Conservation (phyloP, 2,113 vertebrate species). For the Ammodytes marinus region DNA sequence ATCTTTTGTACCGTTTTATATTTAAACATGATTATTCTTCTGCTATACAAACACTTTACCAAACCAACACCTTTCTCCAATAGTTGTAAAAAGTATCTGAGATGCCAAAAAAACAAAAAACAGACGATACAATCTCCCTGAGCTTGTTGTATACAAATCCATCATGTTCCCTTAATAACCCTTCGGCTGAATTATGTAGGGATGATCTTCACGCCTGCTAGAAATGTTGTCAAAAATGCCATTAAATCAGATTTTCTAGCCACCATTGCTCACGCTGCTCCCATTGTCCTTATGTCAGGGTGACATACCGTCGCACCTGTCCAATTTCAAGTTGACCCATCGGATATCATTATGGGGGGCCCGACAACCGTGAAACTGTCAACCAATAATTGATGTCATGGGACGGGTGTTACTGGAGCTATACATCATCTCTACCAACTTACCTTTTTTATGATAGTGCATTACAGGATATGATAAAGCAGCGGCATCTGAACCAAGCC, state of each 20-base stretch:
- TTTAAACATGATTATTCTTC: neutral
- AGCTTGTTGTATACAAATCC: constrained; percentile 1
- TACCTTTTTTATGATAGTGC: constrained; percentile 44
- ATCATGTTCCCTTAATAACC: constrained; percentile 9
- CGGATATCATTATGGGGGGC: constrained; percentile 76
- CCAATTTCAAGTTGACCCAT: constrained; percentile 80
- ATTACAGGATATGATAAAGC: constrained; percentile 47
- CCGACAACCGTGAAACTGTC: constrained; percentile 78
- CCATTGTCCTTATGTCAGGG: constrained; percentile 69
- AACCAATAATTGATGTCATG: constrained; percentile 77
- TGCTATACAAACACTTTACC: neutral
- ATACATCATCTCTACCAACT: constrained; percentile 69
- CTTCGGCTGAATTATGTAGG: neutral
- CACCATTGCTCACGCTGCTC: constrained; percentile 45
- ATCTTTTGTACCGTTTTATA: neutral
- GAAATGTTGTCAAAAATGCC: constrained; percentile 42
- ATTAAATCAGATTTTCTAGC: constrained; percentile 34
- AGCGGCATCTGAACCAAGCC: neutral
- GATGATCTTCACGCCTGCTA: constrained; percentile 37
- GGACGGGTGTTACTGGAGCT: constrained; percentile 54
- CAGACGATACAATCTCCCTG: neutral
- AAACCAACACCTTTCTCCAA: neutral
- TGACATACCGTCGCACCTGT: constrained; percentile 76
- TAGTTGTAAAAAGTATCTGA: neutral
- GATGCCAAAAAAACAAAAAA: neutral